Conservation (phyloP, 1,140 invertebrate genomes). For the Saccostrea glomerata region DNA sequence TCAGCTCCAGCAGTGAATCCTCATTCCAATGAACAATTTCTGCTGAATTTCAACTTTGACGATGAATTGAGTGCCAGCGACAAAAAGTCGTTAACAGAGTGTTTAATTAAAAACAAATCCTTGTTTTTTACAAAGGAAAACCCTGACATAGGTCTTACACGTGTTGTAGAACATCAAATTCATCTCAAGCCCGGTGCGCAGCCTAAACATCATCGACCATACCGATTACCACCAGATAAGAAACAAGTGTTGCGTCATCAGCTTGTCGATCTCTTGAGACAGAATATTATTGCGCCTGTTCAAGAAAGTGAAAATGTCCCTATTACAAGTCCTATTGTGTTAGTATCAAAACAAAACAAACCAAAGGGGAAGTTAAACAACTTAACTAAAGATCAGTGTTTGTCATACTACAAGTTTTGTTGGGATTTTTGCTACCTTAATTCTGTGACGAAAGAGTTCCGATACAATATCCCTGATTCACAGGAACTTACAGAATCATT, state of each 20-base stretch:
- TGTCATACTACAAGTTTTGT: slow-evolving; percentile 42
- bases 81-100: background rate
- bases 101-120: background rate
- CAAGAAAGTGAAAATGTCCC: slow-evolving; percentile 46
- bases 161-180: no score
- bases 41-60: background rate
- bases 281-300: background rate
- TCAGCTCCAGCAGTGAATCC: background rate
- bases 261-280: slow-evolving; percentile 47
- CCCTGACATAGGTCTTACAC: no score
- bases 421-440: slow-evolving; percentile 53
- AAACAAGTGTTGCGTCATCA: slow-evolving; percentile 43
- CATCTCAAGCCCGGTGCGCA: no score
- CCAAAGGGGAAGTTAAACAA: background rate
- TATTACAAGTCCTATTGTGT: slow-evolving; percentile 51
- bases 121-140: no score
- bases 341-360: slow-evolving; percentile 48
- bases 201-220: no score
- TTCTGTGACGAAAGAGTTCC: no score
- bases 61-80: background rate
- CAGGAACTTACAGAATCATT: slow-evolving; percentile 54
- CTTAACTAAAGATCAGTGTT: slow-evolving; percentile 24
- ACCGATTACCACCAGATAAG: no score
- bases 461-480: no score
- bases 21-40: background rate